Conservation (phyloP, 2,888 invertebrate genomes). For the Eugnorisma glareosa region DNA sequence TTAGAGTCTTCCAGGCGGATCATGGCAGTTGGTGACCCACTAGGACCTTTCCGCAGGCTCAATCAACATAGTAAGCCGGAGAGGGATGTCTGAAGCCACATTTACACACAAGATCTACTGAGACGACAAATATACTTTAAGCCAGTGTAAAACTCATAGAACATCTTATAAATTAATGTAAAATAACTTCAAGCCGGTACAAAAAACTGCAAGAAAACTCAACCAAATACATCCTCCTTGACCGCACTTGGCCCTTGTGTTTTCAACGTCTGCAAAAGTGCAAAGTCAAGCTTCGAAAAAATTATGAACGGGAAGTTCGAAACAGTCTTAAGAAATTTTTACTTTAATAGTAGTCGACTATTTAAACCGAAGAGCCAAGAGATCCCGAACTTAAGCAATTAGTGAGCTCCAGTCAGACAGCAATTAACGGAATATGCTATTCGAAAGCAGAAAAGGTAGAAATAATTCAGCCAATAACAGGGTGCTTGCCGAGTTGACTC, state of each 20-base stretch:
- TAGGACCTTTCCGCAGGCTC: neutral
- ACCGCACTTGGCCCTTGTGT: constrained; percentile 58
- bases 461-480: constrained; percentile 89
- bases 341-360: constrained; percentile 87
- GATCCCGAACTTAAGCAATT: constrained; percentile 90
- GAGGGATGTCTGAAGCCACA: no score
- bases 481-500: constrained; percentile 79
- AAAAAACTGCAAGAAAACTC: constrained; percentile 27
- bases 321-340: constrained; percentile 86
- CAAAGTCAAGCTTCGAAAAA: constrained; percentile 71
- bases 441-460: constrained; percentile 88
- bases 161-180: no score
- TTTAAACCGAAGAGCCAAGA: constrained; percentile 86
- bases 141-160: neutral
- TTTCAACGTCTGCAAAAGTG: constrained; percentile 64
- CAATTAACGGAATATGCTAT: constrained; percentile 89
- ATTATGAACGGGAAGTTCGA: constrained; percentile 84
- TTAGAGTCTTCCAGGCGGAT: no score
- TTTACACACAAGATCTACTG: neutral
- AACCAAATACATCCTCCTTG: constrained; percentile 32
- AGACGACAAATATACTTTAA: neutral
- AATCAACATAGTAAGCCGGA: neutral
- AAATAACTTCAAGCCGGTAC: neutral
- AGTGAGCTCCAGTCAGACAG: constrained; percentile 89
- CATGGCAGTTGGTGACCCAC: no score